phyloP scores from a whole-genome alignment of 2,888 invertebrate genomes.

The Chalcosyrphus nemorum region DNA sequence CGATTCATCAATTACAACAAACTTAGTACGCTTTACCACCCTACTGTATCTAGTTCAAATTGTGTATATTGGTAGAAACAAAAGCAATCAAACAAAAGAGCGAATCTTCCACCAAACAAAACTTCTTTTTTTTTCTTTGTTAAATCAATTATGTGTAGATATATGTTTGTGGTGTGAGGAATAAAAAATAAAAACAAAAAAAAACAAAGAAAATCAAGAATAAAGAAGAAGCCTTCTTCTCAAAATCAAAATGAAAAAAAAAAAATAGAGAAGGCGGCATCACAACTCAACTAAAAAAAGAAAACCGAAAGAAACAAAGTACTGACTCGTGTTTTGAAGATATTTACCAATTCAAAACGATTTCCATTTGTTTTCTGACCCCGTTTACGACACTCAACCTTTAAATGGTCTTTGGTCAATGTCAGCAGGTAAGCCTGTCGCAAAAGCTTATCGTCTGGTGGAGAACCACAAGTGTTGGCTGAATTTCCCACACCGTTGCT shows the following conservation, averaged over 20 bases:
- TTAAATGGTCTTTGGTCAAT: conserved; percentile 87
- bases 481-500: conserved; percentile 34
- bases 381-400: conserved; percentile 86
- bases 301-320: conserved; percentile 27
- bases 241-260: neutral
- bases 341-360: conserved; percentile 87
- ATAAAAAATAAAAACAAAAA: neutral
- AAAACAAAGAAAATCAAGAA: conserved; percentile 15
- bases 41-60: too few species aligned
- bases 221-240: neutral
- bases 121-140: neutral
- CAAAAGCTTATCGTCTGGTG: conserved; percentile 75
- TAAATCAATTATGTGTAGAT: neutral
- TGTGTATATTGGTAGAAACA: neutral
- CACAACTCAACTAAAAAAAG: conserved; percentile 28
- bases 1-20: too few species aligned
- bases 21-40: too few species aligned
- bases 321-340: conserved; percentile 43
- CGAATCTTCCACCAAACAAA: neutral
- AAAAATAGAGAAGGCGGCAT: neutral
- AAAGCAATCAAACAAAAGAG: neutral
- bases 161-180: conserved; percentile 2
- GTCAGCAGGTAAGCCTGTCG: conserved; percentile 82
- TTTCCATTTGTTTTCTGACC: conserved; percentile 87
- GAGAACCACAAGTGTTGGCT: conserved; percentile 7